Evolutionary conservation across 2,888 invertebrate genomes (phyloP), one percentile per base, ranked within the genome.

Genomic region (Epirrhoe alternata): DNA sequence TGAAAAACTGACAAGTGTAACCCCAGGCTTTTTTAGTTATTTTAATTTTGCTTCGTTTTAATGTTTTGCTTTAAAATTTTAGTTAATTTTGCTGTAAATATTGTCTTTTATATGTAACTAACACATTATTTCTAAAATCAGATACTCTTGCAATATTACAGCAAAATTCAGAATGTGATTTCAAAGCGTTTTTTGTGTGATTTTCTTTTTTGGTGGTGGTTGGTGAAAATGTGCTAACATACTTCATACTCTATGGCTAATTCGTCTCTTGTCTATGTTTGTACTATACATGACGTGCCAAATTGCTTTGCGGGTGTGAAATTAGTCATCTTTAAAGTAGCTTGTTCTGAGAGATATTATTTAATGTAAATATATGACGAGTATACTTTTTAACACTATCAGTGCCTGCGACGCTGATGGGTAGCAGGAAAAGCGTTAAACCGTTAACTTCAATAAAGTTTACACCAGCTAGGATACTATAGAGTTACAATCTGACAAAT

Each of bases 191-290:
- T 75, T 69, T 67, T 74, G 66, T 75, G 71, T 75, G 66, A 73
- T 73, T 74, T 73, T 73, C 65, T 77, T 74, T 75, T 83, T 38
- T 87, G 92, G 92, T 93, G 93, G 89, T 92, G 93, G 92, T 93
- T 92, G 93, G 93, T 91, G 92, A 92, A 93, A 93, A 93, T 93
- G 93, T 93, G 93, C 92, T 93, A 93, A 93, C 92, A 90, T 88
- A 85, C 80, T 87, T 90, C 90, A 89, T 88, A 89, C 86, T 92
- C 92, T 93, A 93, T 92, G 92, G 92, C 92, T 93, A 91, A 90
- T 92, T 90, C 78, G 67, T 85, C 86, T 86, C 77, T n/a, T 89
- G 86, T 81, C 80, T 63, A 56, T 64, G 50, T 66, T 62, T 60
- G 59, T 67, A 58, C 38, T 35, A 42, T 52, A 33, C 53, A n/a